Evolutionary conservation across 2,888 invertebrate species (phyloP), one percentile per base, ranked within the genome.

Genomic region (Pimpla rufipes): DNA sequence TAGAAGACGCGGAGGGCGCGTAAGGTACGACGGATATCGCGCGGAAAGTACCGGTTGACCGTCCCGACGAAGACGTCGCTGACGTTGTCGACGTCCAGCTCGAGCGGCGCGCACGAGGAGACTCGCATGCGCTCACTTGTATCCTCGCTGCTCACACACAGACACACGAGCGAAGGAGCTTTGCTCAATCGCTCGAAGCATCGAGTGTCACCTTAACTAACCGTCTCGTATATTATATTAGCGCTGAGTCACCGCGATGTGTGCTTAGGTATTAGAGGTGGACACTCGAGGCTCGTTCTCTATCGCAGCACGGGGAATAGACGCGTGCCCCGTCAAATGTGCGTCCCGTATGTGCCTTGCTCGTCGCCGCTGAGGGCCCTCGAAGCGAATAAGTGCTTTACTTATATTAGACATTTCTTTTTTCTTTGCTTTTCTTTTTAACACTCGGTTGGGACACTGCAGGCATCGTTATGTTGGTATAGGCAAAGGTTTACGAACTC

Each of bases 121-220:
- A 18, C 18, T 50, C 13, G 35, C 16, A 35, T 16, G 18, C 2
- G 3, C 52, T 52, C 13, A n/a, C 47, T 52, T 10, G 23, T 23
- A 13, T 55, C 7, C 37, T 52, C 37, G 40, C 52, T n/a, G 21
- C 52, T 11, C 23, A 45, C 23, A 10, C 13, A 40, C 16, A 57
- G 3, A 29, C 18, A 50, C 45, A 47, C 13, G 13, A 64, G n/a
- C 35, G 37, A 73, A 55, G 5, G 40, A 66, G 66, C 67, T 79
- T 81, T 77, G 67, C 78, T 71, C 67, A 81, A 83, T 71, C 66
- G 77, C 62, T 81, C 37, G 7, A 50, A 76, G 62, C 52, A 40
- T 79, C 83, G 76, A 84, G 79, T 76, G 77, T 85, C 79, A 70
- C 70, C 74, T 74, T 55, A 76, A 70, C 81, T 67, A 71, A 73